Evolutionary conservation across 2,113 vertebrate genomes (phyloP), one percentile per base, ranked within the genome.

Genomic region (Corydoras sp.): DNA sequence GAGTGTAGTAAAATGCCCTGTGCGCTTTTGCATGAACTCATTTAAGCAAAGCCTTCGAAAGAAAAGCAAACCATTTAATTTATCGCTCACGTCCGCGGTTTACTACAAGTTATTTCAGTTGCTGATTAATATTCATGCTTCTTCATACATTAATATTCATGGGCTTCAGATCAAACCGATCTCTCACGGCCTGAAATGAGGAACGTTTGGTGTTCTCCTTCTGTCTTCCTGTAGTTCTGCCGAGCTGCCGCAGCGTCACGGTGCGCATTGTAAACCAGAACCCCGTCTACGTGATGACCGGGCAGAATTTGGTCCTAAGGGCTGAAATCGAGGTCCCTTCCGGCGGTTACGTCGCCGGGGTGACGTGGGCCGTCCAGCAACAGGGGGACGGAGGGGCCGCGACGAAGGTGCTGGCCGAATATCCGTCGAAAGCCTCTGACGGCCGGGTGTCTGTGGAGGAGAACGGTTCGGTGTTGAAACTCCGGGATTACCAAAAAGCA

Each of bases 341-440:
- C 15, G 64, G 79, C 81, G 60, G 71, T 32, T 43, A 62, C 10
- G 12, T 90, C 43, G 60, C 70, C 31, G 50, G 15, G 63, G 76
- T 89, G 9, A 83, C 81, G 4, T 91, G 87, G 88, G 85, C 85
- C 12, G 51, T 67, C n/a, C 65, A 79, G 73, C 14, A 78, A 0
- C 81, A 85, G 68, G 79, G 64, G 0, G 76, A 78, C 13, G 43
- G 9, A 1, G 3, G 24, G 18, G 56, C 77, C 58, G 3, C 18
- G 14, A 53, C 74, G 51, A 49, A 4, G 4, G 73, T 24, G 0
- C 74, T 90, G 81, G 88, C 86, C 9, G 75, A 80, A 8, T 89
- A 84, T 73, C 74, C 81, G 0, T 71, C 58, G 43, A 24, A 14
- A 12, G 60, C 5, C 54, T 59, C 79, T 8, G 80, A 73, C 0